These are phyloP conservation scores for Octonoba sinensis DNA, from an alignment of 2,888 invertebrate species.

Conservation along the genomic window DNA sequence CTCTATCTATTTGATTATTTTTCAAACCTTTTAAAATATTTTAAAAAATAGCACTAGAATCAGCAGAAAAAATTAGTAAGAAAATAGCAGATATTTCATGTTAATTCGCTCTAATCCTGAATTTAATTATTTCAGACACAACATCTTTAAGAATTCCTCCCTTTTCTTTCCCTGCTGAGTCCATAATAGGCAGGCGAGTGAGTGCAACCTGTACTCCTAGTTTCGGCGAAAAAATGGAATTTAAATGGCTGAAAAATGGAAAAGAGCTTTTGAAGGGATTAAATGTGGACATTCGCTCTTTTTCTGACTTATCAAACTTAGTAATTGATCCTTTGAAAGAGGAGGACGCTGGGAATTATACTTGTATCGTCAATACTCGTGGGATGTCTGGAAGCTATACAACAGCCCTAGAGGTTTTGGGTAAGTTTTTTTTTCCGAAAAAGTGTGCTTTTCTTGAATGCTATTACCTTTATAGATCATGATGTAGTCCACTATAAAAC, in stretches of 20 bases:
- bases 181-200: constrained; percentile 35
- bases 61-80: too few relatives aligned
- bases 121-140: not conserved
- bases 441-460: not conserved
- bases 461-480: too few relatives aligned
- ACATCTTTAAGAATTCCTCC: constrained; percentile 41
- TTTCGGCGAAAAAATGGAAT: constrained; percentile 44
- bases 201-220: constrained; percentile 28
- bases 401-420: constrained; percentile 33
- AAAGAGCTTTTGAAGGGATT: constrained; percentile 12
- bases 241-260: constrained; percentile 44
- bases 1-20: too few relatives aligned
- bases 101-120: too few relatives aligned
- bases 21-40: too few relatives aligned
- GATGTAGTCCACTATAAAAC: too few relatives aligned
- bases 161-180: constrained; percentile 36
- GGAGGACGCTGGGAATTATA: constrained; percentile 60
- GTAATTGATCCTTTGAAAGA: constrained; percentile 43
- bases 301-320: constrained; percentile 28
- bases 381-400: constrained; percentile 40
- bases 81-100: too few relatives aligned
- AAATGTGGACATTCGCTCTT: constrained; percentile 38
- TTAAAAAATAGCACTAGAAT: too few relatives aligned
- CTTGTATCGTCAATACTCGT: constrained; percentile 53
- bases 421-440: constrained; percentile 23